Conservation (phyloP, 2,888 invertebrate genomes). For the Drosophila prostipennis region DNA sequence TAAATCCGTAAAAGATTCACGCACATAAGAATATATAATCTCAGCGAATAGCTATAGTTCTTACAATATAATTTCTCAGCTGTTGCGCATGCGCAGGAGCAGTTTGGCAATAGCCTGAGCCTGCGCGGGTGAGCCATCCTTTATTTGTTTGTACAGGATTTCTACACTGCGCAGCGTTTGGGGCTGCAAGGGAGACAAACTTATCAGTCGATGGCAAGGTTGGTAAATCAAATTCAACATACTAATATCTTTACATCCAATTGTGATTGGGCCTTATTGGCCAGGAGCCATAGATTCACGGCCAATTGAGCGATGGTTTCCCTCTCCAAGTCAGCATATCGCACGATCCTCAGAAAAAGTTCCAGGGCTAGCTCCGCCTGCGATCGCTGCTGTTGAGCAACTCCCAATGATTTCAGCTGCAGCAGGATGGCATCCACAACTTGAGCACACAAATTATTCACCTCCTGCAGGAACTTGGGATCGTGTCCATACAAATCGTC, state of each 20-base stretch:
- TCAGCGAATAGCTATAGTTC: slow-evolving; percentile 17
- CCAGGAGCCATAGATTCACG: slow-evolving; percentile 92
- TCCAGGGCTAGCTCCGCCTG: slow-evolving; percentile 91
- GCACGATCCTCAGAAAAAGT: slow-evolving; percentile 88
- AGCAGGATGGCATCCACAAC: slow-evolving; percentile 91
- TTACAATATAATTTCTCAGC: slow-evolving; percentile 42
- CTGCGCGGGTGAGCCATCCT: slow-evolving; percentile 60
- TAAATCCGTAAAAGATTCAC: slow-evolving; percentile 37
- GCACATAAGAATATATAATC: slow-evolving; percentile 26
- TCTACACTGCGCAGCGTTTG: slow-evolving; percentile 75
- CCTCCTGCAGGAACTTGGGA: slow-evolving; percentile 91
- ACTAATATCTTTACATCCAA: slow-evolving; percentile 85
- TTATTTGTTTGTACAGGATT: slow-evolving; percentile 66
- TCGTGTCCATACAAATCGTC: slow-evolving; percentile 96
- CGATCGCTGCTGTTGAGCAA: slow-evolving; percentile 87
- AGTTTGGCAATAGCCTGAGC: slow-evolving; percentile 66
- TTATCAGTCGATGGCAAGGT: neutral
- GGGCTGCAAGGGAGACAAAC: slow-evolving; percentile 48
- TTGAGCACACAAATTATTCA: slow-evolving; percentile 90
- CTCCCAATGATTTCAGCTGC: slow-evolving; percentile 89
- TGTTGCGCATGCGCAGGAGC: slow-evolving; percentile 68
- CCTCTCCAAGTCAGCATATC: slow-evolving; percentile 87
- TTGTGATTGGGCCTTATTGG: slow-evolving; percentile 87
- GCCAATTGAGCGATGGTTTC: slow-evolving; percentile 88
- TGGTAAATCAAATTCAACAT: slow-evolving; percentile 8